Base-by-base conservation (phyloP, 2,113 vertebrate genomes). In the Lepus americanus region DNA sequence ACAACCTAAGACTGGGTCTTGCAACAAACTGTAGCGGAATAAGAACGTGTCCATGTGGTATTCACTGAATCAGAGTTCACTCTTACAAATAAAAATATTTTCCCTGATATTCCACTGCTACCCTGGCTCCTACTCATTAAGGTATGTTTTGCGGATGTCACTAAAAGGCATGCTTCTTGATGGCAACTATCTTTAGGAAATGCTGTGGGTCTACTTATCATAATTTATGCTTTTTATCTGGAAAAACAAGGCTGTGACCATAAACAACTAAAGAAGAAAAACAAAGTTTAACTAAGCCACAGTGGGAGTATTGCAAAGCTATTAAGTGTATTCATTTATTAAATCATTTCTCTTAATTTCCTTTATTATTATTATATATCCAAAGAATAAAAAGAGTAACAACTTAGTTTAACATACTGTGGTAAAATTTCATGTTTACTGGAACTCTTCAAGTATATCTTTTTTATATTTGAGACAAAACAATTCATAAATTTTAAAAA, bases 241-340 rank as follows among this genome's bases (percentile, higher is more conserved):
- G 0, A 51, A 89, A 87, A 81, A 25, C 9, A 73, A 79, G 10
- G 0, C 3, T 53, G 6, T 39, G 4, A 6, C 22, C 49, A 5
- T 36, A 70, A 3, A 64, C 33, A 64, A 31, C 23, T 63, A 39
- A 33, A 77, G 9, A 74, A 33, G 23, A 83, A 95, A 94, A 73
- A 10, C 53, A 55, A 85, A 69, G 19, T 89, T 76, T 82, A 94
- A 94, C 72, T 73, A 51, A 87, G 13, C 19, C 22, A n/a, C 20
- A 80, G 9, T 59, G 19, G 7, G 31, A 1, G 3, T 44, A 23
- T 27, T 22, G 20, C 23, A 84, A 72, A 88, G 3, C 2, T 19
- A 90, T 36, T 92, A 12, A 6, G 20, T 22, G 39, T 27, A 74
- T n/a, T 79, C 39, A 25, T 67, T 67, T 80, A 67, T 84, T 27